These are phyloP conservation scores for Myotis planiceps DNA, from an alignment of 2,797 vertebrate genomes.

Conservation along the genomic window DNA sequence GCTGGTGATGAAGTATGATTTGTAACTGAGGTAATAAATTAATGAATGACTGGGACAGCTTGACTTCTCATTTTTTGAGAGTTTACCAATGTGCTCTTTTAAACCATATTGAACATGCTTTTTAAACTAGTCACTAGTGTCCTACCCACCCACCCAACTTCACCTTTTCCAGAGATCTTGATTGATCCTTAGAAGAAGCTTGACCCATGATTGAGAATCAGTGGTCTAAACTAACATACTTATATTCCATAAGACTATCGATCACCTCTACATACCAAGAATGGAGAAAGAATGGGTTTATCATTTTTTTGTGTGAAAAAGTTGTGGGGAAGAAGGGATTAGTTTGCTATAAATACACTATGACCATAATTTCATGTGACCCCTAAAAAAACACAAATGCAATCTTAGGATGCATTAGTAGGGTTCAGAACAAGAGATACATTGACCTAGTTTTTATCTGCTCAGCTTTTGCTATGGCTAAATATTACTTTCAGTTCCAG, in stretches of 20 bases:
- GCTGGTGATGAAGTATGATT: background rate
- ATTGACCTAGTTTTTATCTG: background rate
- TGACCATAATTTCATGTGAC: background rate
- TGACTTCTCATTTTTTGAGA: conserved; percentile 9
- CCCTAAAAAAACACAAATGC: background rate
- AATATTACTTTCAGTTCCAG: background rate
- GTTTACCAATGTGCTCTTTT: background rate
- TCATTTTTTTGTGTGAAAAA: conserved; percentile 5
- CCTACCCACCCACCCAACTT: background rate
- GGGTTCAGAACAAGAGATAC: background rate
- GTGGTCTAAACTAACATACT: background rate
- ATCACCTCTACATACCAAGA: background rate
- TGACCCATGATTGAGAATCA: background rate
- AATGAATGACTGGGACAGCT: background rate
- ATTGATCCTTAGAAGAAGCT: background rate
- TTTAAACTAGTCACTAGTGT: background rate
- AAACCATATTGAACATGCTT: background rate
- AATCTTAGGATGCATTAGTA: background rate
- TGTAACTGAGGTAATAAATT: background rate
- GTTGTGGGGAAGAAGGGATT: background rate
- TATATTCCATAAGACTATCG: background rate
- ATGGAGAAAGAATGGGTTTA: background rate
- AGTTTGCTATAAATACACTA: background rate
- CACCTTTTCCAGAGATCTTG: background rate
- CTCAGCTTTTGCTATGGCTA: background rate